Evolutionary conservation across 2,888 invertebrate genomes (phyloP).

Genomic region (Lasioglossum zephyrum): DNA sequence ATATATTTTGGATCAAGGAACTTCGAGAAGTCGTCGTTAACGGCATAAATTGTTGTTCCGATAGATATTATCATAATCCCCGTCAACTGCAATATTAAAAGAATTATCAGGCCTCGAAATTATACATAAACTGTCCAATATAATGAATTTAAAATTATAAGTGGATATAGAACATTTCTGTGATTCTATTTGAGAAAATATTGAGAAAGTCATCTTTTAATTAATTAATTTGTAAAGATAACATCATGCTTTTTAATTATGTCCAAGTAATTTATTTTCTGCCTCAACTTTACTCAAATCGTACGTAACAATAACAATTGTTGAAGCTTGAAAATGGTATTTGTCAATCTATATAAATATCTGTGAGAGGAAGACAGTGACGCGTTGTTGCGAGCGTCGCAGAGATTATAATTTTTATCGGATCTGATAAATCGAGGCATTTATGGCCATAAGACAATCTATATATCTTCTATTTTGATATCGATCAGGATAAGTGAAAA

Average conservation of each 20-base stretch:
- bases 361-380: background rate
- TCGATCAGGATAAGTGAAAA: background rate
- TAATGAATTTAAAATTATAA: constrained; percentile 1
- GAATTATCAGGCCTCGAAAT: background rate
- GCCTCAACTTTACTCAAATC: background rate
- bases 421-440: constrained; percentile 33
- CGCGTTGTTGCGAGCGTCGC: constrained; percentile 27
- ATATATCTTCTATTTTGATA: constrained; percentile 10
- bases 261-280: background rate
- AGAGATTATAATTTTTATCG: constrained; percentile 45
- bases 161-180: background rate
- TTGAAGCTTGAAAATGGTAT: background rate
- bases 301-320: background rate
- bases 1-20: constrained; percentile 88
- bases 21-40: constrained; percentile 86
- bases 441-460: background rate
- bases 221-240: background rate
- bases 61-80: constrained; percentile 89
- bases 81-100: constrained; percentile 85
- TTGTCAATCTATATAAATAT: background rate
- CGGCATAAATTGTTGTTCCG: constrained; percentile 87
- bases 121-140: background rate
- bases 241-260: background rate
- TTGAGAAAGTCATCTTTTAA: background rate
- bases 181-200: background rate